Percentiles rank a stretch among this genome's conserved stretches.
phyloP scores from a whole-genome alignment of 2,888 invertebrate genomes.

The Sarcophaga subvicina region DNA sequence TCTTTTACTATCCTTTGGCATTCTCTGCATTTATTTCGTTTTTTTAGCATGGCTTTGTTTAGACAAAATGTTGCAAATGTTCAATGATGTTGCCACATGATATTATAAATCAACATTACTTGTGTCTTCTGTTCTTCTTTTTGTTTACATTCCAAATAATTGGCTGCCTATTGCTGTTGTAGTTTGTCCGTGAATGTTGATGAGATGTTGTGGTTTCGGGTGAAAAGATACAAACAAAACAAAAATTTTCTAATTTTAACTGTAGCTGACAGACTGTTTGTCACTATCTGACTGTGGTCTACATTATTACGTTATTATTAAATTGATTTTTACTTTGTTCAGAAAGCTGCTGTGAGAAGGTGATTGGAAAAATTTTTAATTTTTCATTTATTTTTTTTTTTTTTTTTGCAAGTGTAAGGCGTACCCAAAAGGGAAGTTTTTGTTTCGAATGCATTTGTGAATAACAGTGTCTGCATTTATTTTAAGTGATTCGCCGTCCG shows the following conservation, averaged over 20 bases:
- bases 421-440: too few species aligned
- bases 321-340: background rate
- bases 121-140: background rate
- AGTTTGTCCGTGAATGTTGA: conserved; percentile 23
- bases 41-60: background rate
- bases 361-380: too few species aligned
- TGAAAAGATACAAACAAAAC: background rate
- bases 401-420: too few species aligned
- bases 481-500: too few species aligned
- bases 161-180: conserved; percentile 17
- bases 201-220: conserved; percentile 51
- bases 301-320: background rate
- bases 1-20: background rate
- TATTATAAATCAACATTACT: conserved; percentile 38
- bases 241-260: conserved; percentile 53
- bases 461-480: too few species aligned
- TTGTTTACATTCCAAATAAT: conserved; percentile 33
- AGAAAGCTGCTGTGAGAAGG: background rate
- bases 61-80: background rate
- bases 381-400: too few species aligned
- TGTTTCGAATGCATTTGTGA: too few species aligned
- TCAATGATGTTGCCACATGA: background rate
- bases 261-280: conserved; percentile 5
- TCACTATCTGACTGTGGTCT: background rate
- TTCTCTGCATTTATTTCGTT: background rate